Conservation (phyloP, 2,113 vertebrate species). For the Pachyramphus minor region DNA sequence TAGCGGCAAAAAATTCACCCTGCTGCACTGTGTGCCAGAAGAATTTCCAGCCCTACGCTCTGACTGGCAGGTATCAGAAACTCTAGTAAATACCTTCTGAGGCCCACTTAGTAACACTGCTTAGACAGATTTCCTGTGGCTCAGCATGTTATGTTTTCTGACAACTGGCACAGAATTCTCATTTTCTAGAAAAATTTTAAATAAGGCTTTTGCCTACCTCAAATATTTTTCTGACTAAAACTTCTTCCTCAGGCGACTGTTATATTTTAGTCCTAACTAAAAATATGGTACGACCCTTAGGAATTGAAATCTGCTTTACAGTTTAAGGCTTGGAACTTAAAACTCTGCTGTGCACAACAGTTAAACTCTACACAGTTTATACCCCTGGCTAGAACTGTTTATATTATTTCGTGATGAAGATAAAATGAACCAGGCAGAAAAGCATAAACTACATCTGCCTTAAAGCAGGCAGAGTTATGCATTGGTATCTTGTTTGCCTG, state of each 20-base stretch:
- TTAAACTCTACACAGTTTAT: background rate
- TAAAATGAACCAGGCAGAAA: conserved; percentile 1
- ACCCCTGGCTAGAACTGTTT: background rate
- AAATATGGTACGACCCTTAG: background rate
- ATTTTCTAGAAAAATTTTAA: conserved; percentile 22
- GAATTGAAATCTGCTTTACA: conserved; percentile 24
- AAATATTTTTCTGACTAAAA: conserved; percentile 47
- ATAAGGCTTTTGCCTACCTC: conserved; percentile 5
- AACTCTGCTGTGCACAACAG: background rate
- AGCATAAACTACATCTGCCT: background rate
- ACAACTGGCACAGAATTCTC: background rate
- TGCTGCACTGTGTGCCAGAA: background rate
- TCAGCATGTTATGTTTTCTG: background rate
- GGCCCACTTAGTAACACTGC: background rate
- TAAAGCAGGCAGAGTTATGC: background rate
- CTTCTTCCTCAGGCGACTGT: conserved; percentile 6
- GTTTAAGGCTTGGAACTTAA: conserved; percentile 21
- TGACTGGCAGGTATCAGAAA: background rate
- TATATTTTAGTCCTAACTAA: background rate
- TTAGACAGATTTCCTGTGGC: background rate
- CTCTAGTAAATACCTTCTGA: background rate
- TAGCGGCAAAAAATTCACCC: background rate
- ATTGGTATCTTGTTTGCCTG: background rate
- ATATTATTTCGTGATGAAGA: background rate
- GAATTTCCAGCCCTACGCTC: background rate